Evolutionary conservation across 2,888 invertebrate genomes (phyloP).

Genomic region (Macrosoma leucophasiata): DNA sequence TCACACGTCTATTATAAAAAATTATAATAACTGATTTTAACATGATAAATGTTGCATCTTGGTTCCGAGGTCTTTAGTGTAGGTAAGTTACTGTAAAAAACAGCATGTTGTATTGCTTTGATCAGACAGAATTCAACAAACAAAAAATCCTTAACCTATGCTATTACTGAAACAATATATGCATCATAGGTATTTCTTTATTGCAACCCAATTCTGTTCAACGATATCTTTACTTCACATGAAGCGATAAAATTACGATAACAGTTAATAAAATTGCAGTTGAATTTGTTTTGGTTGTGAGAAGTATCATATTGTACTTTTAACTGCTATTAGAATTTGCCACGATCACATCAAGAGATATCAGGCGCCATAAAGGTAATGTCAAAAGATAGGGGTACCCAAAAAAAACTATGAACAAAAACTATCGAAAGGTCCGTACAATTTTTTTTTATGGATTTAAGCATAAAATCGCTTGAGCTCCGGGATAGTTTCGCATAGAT

Average conservation of each 20-base stretch:
- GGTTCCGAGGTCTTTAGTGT: too few relatives aligned
- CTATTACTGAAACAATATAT: too few relatives aligned
- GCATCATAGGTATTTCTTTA: too few relatives aligned
- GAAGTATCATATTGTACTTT: slow-evolving; percentile 44
- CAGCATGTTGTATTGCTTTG: too few relatives aligned
- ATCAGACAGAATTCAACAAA: too few relatives aligned
- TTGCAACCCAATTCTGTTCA: too few relatives aligned
- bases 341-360: slow-evolving; percentile 57
- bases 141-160: too few relatives aligned
- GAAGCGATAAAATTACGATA: slow-evolving; percentile 1
- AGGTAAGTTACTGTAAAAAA: too few relatives aligned
- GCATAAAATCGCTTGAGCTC: slow-evolving; percentile 50
- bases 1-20: too few relatives aligned
- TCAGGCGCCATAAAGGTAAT: slow-evolving; percentile 65
- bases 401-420: slow-evolving; percentile 68
- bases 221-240: too few relatives aligned
- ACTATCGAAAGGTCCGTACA: slow-evolving; percentile 60
- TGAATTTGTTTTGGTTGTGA: slow-evolving; percentile 59
- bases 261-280: slow-evolving; percentile 33
- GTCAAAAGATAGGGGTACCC: slow-evolving; percentile 61
- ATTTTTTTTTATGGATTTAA: slow-evolving; percentile 47
- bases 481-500: slow-evolving; percentile 33
- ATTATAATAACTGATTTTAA: too few relatives aligned
- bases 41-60: too few relatives aligned
- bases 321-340: slow-evolving; percentile 66